Evolutionary conservation across 2,888 invertebrate genomes (phyloP), one percentile per base, ranked within the genome.

Genomic region (Helleia helle): DNA sequence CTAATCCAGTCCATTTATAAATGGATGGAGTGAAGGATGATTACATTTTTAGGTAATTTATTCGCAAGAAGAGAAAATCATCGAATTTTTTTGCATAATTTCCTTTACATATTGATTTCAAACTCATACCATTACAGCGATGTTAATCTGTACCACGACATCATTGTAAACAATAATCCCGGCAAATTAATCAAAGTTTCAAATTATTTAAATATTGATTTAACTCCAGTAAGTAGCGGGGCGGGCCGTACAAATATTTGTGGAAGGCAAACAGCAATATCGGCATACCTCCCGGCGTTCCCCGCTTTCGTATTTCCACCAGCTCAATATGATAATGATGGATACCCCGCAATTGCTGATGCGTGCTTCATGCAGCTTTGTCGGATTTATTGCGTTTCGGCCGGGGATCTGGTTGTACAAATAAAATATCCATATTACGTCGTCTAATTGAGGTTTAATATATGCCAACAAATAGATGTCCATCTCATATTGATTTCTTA

Each of bases 121-220:
- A 22, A 4, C 2, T 15, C 2, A 22, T 8, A 22, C 7, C 34
- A 12, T 34, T 34, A 34, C 15, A 7, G 22, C 12, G 12, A 34
- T 22, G 12, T 57, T 70, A 70, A 71, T 69, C 63, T 54, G 41
- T 49, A 47, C 48, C 46, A 62, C 63, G 69, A 80, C 74, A 80
- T 80, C 81, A 79, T 48, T 64, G 74, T 55, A 80, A 83, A 84
- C 77, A 84, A 66, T 73, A 11, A 71, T 71, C 59, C 73, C 70
- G 70, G 71, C 68, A 65, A 83, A 83, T 84, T 84, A 84, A 84
- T 84, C 77, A 83, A 83, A 83, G 74, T 83, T 83, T 77, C 63
- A 75, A 79, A 79, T 77, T 62, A 80, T 81, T 83, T 76, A 69
- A 84, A 84, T 83, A 83, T 84, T 84, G 76, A 74, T 77, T 64